These are phyloP conservation scores for Hyppa rectilinea DNA, from an alignment of 2,888 invertebrate genomes.

Conservation along the genomic window DNA sequence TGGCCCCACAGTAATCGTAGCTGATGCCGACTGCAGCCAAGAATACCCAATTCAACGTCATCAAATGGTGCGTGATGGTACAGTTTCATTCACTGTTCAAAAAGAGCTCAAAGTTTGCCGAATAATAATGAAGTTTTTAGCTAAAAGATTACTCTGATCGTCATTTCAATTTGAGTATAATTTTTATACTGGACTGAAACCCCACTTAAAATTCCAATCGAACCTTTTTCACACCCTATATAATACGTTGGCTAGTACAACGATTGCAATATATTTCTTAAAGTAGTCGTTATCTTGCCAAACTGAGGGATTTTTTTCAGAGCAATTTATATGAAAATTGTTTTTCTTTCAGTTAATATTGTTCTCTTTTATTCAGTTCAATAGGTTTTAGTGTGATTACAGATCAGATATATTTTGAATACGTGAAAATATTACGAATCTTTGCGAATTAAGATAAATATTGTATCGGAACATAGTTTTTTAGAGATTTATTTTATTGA, in stretches of 20 bases:
- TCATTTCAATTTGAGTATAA: background rate
- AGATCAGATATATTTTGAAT: conserved; percentile 21
- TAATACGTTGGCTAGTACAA: conserved; percentile 59
- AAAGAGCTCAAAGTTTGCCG: too few relatives aligned
- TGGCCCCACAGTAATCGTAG: too few relatives aligned
- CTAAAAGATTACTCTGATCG: background rate
- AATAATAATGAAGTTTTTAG: too few relatives aligned
- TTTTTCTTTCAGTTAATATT: conserved; percentile 28
- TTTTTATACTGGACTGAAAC: background rate
- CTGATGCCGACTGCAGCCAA: too few relatives aligned
- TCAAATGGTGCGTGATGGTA: too few relatives aligned
- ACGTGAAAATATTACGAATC: conserved; percentile 23
- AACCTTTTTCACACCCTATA: conserved; percentile 28
- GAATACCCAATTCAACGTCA: too few relatives aligned
- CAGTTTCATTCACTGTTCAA: too few relatives aligned
- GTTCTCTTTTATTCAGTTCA: conserved; percentile 28
- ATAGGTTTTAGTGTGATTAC: conserved; percentile 49
- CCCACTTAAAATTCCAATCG: background rate
- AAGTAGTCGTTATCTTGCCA: conserved; percentile 66
- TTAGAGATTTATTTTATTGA: conserved; percentile 23
- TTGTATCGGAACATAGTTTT: background rate
- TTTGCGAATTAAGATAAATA: background rate
- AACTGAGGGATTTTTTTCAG: conserved; percentile 59
- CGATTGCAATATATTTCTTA: conserved; percentile 68
- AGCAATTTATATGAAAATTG: conserved; percentile 60